Conservation (phyloP, 1,140 invertebrate species). For the Samia ricini region DNA sequence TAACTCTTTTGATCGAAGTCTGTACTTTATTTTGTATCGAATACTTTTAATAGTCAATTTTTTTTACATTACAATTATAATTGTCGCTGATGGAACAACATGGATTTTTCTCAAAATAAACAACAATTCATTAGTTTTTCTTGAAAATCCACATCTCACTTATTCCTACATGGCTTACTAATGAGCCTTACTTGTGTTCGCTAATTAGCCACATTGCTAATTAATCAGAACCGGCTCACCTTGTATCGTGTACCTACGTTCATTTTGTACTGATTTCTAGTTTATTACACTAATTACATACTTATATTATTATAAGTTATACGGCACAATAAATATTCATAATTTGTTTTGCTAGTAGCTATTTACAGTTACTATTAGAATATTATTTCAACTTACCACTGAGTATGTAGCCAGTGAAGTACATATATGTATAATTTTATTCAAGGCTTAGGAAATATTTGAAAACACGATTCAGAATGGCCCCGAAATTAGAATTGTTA, state of each 20-base stretch:
- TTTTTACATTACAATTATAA: background rate
- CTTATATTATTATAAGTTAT: conserved; percentile 23
- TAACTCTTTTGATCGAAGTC: no score
- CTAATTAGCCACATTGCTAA: conserved; percentile 65
- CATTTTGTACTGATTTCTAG: conserved; percentile 43
- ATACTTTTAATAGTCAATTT: no score
- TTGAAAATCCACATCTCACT: conserved; percentile 47
- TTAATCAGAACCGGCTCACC: conserved; percentile 61
- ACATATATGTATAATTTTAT: no score
- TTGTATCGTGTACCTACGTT: conserved; percentile 34
- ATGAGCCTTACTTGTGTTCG: conserved; percentile 55
- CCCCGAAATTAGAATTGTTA: no score
- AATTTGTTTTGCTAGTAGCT: background rate
- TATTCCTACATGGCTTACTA: conserved; percentile 65
- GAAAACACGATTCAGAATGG: no score
- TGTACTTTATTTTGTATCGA: no score
- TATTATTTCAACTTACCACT: no score
- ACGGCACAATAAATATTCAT: conserved; percentile 29
- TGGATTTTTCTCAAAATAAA: background rate
- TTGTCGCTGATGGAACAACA: background rate
- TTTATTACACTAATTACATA: conserved; percentile 11
- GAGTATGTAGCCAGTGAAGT: no score
- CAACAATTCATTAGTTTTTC: conserved; percentile 50
- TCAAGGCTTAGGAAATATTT: no score
- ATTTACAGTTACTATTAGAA: no score